Evolutionary conservation across 2,888 invertebrate genomes (phyloP), one percentile per base, ranked within the genome.

Genomic region (Aphidoletes aphidimyza): DNA sequence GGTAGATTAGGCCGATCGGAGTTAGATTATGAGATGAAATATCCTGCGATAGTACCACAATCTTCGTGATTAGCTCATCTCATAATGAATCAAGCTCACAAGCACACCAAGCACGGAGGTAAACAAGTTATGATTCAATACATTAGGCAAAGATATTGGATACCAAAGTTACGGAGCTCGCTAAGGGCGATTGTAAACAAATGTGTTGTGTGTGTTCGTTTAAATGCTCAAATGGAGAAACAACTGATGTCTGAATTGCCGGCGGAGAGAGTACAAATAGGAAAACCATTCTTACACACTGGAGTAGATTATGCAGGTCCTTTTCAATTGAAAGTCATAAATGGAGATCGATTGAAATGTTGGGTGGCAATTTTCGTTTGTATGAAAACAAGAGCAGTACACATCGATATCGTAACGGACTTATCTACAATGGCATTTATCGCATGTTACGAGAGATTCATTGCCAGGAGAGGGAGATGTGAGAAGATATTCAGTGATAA

Each of bases 341-440:
- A 37, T 84, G 84, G 0, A 78, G 36, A 17, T 30, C 36, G 59
- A 59, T 26, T 19, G 11, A 47, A 88, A 84, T 86, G 86, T 14
- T 87, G 87, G 85, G 84, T 88, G 22, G 85, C 86, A 34, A 9
- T 87, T 17, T 87, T 87, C 85, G 86, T 88, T 3, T 88, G 87
- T 85, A 86, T 86, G 69, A 83, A 86, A 0, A 86, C 85, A 14
- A 86, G 86, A 78, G 86, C 86, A 5, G 59, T 86, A 37, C 86
- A 86, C 45, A 17, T 86, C 0, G 86, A 86, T 37, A 39, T 85
- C 8, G 86, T 86, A 8, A 84, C 84, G 30, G 85, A 86, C 49
- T 17, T 86, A 34, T 85, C 86, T 9, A 86, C 87, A 8, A 85
- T 87, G n/a, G 86, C 86, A 0, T 88, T 87, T 83, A 34, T 88